Evolutionary conservation across 2,797 vertebrate genomes (phyloP).

Genomic region (Melopsittacus undulatus): DNA sequence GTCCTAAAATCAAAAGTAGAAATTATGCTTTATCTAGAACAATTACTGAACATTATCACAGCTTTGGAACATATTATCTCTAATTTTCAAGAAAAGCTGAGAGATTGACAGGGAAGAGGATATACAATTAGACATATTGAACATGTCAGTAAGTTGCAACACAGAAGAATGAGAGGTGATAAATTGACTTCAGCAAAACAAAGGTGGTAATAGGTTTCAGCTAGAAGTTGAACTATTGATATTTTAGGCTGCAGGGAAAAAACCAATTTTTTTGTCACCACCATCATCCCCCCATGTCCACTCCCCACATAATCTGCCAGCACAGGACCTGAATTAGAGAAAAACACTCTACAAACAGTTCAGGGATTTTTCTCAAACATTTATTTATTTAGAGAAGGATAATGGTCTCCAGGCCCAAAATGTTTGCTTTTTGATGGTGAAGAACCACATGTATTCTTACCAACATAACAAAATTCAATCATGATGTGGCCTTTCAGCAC

Average conservation of each 20-base stretch:
- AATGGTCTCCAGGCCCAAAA: not conserved
- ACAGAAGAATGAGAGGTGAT: not conserved
- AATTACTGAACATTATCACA: conserved; percentile 9
- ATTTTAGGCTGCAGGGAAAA: not conserved
- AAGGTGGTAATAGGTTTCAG: not conserved
- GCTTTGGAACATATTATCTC: not conserved
- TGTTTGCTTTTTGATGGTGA: not conserved
- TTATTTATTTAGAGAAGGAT: not conserved
- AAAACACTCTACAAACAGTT: not conserved
- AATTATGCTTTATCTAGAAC: not conserved
- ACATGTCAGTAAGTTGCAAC: not conserved
- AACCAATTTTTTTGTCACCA: not conserved
- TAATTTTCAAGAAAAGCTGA: no score
- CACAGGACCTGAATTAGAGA: not conserved
- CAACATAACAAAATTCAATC: not conserved
- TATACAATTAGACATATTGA: not conserved
- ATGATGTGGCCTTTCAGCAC: not conserved
- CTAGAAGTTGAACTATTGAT: not conserved
- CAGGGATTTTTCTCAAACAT: not conserved
- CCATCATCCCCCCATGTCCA: not conserved
- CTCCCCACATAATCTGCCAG: not conserved
- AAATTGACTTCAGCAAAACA: not conserved
- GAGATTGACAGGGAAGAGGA: no score
- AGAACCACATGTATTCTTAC: not conserved
- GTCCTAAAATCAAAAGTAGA: not conserved